Percentiles rank a stretch among this genome's conserved stretches.
Conservation (phyloP, 2,888 invertebrate genomes). For the Euphydryas editha region DNA sequence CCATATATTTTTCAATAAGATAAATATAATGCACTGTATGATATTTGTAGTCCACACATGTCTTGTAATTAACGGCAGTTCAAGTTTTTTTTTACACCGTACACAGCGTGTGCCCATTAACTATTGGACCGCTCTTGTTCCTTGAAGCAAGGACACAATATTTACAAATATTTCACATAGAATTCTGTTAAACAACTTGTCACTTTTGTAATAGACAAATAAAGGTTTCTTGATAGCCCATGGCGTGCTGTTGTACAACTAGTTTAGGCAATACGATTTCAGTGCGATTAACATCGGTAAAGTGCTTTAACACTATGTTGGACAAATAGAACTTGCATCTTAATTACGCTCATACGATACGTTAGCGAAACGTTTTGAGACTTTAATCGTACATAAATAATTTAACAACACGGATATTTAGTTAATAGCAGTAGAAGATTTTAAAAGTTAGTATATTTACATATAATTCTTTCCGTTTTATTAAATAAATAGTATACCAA, state of each 20-base stretch:
- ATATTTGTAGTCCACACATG: not conserved
- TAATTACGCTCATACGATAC: slow-evolving; percentile 14
- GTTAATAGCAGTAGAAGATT: too few relatives aligned
- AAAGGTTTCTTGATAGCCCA: slow-evolving; percentile 47
- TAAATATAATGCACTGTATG: not conserved
- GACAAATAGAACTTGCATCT: slow-evolving; percentile 20
- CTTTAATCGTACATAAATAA: not conserved
- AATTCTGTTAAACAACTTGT: slow-evolving; percentile 21
- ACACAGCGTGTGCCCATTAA: slow-evolving; percentile 1
- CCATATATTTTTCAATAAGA: too few relatives aligned
- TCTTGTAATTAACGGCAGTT: not conserved
- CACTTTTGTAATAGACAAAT: slow-evolving; percentile 30
- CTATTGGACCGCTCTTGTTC: not conserved
- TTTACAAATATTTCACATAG: slow-evolving; percentile 8
- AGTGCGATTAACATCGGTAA: slow-evolving; percentile 34
- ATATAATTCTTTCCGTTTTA: not conserved
- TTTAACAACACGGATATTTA: not conserved
- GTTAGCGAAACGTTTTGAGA: slow-evolving; percentile 1
- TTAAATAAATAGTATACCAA: not conserved
- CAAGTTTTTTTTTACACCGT: not conserved
- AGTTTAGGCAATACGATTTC: slow-evolving; percentile 44
- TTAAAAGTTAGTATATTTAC: too few relatives aligned
- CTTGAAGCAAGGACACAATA: slow-evolving; percentile 8
- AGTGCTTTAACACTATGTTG: slow-evolving; percentile 27
- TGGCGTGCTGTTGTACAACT: slow-evolving; percentile 50